Evolutionary conservation across 1,140 invertebrate species (phyloP).

Genomic region (Bombus impatiens): DNA sequence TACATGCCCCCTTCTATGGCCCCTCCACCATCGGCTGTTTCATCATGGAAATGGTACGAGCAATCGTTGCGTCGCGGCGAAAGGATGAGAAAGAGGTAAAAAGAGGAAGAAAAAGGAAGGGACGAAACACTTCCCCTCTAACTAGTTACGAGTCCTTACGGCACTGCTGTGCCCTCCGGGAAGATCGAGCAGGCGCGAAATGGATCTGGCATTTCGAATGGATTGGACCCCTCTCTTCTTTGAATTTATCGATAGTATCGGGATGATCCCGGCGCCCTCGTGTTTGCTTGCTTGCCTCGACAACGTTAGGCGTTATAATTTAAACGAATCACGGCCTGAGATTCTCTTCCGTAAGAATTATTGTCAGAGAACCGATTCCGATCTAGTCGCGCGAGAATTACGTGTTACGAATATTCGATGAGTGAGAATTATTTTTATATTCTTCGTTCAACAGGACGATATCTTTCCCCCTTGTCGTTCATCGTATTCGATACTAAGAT

Average conservation of each 20-base stretch:
- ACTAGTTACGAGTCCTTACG: conserved; percentile 33
- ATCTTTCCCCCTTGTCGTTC: too few relatives aligned
- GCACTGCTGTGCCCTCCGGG: conserved; percentile 46
- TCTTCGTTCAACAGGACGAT: background rate
- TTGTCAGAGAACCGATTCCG: background rate
- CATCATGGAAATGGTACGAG: conserved; percentile 39
- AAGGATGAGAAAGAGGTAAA: background rate
- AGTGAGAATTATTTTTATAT: background rate
- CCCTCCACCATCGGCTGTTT: conserved; percentile 23
- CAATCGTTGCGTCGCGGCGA: conserved; percentile 28
- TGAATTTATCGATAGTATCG: conserved; percentile 63
- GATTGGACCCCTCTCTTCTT: conserved; percentile 41
- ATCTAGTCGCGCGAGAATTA: background rate
- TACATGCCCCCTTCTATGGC: conserved; percentile 50
- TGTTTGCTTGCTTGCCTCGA: conserved; percentile 40
- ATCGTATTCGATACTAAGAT: too few relatives aligned
- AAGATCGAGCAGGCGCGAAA: conserved; percentile 67
- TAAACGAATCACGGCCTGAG: conserved; percentile 51
- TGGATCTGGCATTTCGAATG: conserved; percentile 66
- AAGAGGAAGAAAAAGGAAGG: background rate
- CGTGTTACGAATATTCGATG: background rate
- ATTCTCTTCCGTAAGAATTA: conserved; percentile 4
- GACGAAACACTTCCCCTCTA: conserved; percentile 31
- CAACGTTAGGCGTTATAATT: conserved; percentile 55
- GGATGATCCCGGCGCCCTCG: conserved; percentile 50